Percentiles rank a stretch among this genome's conserved stretches.
These are phyloP conservation scores for Scleropages formosus DNA, from an alignment of 2,797 vertebrate genomes.

Conservation along the genomic window DNA sequence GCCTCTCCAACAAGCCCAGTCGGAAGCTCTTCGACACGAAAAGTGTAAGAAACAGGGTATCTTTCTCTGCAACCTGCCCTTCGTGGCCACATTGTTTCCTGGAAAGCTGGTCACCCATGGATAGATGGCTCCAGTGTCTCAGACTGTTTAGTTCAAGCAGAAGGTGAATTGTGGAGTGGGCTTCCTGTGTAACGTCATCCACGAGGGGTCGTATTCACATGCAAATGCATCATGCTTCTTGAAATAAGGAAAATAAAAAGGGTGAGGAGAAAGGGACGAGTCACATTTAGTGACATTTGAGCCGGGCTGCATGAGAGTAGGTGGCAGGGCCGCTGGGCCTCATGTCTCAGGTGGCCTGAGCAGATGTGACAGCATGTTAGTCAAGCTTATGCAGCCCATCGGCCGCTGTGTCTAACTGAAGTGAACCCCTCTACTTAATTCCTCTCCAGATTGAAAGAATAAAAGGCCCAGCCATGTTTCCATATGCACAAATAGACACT, in stretches of 20 bases:
- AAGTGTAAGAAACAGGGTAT: constrained; percentile 10
- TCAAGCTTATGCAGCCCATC: not conserved
- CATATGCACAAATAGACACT: too few relatives aligned
- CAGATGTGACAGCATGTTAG: constrained; percentile 19
- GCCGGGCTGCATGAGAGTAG: not conserved
- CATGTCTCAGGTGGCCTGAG: not conserved
- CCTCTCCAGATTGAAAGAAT: not conserved
- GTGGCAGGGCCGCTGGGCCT: not conserved
- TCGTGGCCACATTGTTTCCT: constrained; percentile 12
- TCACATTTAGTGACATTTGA: constrained; percentile 5
- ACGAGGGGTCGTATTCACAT: constrained; percentile 12
- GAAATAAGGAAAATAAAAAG: not conserved
- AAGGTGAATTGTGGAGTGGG: not conserved
- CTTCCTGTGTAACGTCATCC: not conserved
- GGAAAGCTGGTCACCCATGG: constrained; percentile 10
- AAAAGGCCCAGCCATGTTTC: too few relatives aligned
- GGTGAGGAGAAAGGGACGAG: not conserved
- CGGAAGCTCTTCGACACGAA: too few relatives aligned
- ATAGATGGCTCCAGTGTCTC: constrained; percentile 10
- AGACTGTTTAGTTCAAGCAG: constrained; percentile 10
- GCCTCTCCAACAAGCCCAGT: not conserved
- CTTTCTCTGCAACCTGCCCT: constrained; percentile 20
- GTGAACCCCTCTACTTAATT: constrained; percentile 3
- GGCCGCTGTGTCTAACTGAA: not conserved
- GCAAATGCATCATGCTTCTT: constrained; percentile 15